A percentile compares a stretch with the other conserved stretches of the same genome.
Evolutionary conservation across 2,113 vertebrate species (phyloP).

Genomic region (Otis tarda): DNA sequence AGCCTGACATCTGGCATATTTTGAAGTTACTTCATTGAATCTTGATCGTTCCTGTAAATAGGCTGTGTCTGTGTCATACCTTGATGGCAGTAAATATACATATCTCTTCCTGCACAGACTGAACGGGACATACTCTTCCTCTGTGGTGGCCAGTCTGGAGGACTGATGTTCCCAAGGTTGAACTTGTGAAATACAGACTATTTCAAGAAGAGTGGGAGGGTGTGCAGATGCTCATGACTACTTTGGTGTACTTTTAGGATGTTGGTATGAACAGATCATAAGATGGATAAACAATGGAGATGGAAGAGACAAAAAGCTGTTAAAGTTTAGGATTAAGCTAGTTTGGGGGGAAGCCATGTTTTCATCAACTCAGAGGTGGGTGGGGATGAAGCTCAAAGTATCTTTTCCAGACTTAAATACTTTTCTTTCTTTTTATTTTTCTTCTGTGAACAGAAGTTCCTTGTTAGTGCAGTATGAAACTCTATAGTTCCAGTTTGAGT

Average conservation of each 20-base stretch:
- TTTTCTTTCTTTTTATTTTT: background rate
- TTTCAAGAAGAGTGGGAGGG: background rate
- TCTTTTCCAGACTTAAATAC: background rate
- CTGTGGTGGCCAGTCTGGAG: background rate
- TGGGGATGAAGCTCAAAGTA: background rate
- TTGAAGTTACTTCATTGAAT: conserved; percentile 22
- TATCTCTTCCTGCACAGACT: background rate
- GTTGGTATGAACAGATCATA: background rate
- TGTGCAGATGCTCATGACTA: accelerated
- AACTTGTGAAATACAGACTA: background rate
- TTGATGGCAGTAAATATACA: background rate
- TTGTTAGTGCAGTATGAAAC: background rate
- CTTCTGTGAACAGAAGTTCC: background rate
- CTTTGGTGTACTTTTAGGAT: background rate
- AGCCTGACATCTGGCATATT: conserved; percentile 41
- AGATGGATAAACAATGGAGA: background rate
- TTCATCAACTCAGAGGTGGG: background rate
- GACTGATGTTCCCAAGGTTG: too few species aligned
- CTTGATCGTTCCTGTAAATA: background rate
- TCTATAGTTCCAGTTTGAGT: background rate
- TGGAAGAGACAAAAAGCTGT: background rate
- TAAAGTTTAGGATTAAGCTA: background rate
- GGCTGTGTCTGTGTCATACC: background rate
- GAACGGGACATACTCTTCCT: background rate
- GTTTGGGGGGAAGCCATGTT: background rate